Evolutionary conservation across 2,113 vertebrate species (phyloP), one percentile per base, ranked within the genome.

Genomic region (Embiotoca jacksoni): DNA sequence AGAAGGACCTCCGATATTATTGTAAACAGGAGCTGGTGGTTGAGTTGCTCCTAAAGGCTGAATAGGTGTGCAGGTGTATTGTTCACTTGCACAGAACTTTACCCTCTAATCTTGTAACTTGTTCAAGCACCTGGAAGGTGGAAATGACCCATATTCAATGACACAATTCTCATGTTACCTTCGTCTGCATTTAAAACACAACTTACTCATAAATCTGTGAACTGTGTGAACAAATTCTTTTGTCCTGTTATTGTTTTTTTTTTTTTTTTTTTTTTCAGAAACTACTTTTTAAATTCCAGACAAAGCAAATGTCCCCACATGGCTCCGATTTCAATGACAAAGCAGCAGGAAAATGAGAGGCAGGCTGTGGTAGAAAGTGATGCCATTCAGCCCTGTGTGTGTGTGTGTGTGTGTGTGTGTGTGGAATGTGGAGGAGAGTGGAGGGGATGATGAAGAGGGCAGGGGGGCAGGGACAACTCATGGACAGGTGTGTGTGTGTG

Each of bases 261-360:
- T 47, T 23, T 23, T 7, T 23, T 72, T 32, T 23, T 59, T 35
- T 10, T 30, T 72, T 59, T 47, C 14, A 52, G 7, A 44, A 44
- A 13, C 41, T 13, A 2, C 50, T 23, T 37, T 55, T 49, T 54
- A 47, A 6, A 57, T 52, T 36, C 41, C 30, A 53, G n/a, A 33
- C 55, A 33, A 37, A 65, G 55, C 35, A 79, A 49, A 37, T 64
- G 33, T 62, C n/a, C 64, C 30, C 16, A 15, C 7, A 4, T 3
- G 31, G 69, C 68, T 92, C 71, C 0, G 6, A 75, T 89, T 88
- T 88, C 90, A 83, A 71, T 63, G 61, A 76, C 83, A 74, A 62
- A 84, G 83, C 80, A 81, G 64, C 50, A 58, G n/a, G 3, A 54
- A 69, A 44, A 72, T 36, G 71, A 80, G 71, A 83, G 58, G 37